These are phyloP conservation scores for Leptopilina syphax DNA, from an alignment of 2,888 invertebrate species.

Conservation along the genomic window DNA sequence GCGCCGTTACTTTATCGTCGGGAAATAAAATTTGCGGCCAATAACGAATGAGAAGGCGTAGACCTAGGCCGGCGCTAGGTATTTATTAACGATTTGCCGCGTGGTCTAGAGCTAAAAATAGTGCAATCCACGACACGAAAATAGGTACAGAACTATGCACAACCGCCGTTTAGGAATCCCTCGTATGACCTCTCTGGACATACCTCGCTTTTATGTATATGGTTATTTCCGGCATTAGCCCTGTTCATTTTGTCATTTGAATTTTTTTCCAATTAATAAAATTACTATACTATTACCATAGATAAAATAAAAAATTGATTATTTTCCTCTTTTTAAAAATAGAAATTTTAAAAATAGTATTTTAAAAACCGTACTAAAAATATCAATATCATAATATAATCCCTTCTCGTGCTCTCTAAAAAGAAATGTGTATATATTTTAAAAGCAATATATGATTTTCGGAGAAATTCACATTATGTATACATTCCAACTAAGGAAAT, in stretches of 20 bases:
- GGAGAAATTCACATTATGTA: background rate
- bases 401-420: too few species aligned
- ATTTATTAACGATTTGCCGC: conserved; percentile 59
- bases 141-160: conserved; percentile 69
- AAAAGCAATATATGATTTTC: background rate
- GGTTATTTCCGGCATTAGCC: conserved; percentile 30
- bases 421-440: too few species aligned
- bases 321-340: too few species aligned
- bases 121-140: conserved; percentile 64
- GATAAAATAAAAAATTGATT: too few species aligned
- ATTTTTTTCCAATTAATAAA: background rate
- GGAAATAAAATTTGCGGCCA: conserved; percentile 36
- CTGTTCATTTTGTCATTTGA: background rate
- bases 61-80: conserved; percentile 55
- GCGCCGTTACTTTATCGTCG: conserved; percentile 29
- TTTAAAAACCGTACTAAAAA: too few species aligned
- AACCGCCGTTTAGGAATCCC: conserved; percentile 64
- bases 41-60: conserved; percentile 40
- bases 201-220: conserved; percentile 30
- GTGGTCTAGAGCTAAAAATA: conserved; percentile 64
- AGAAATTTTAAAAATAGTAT: too few species aligned
- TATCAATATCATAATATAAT: too few species aligned
- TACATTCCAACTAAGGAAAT: background rate
- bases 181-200: conserved; percentile 44
- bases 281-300: background rate